Conservation (phyloP, 2,113 vertebrate species). For the Haemorhous mexicanus region DNA sequence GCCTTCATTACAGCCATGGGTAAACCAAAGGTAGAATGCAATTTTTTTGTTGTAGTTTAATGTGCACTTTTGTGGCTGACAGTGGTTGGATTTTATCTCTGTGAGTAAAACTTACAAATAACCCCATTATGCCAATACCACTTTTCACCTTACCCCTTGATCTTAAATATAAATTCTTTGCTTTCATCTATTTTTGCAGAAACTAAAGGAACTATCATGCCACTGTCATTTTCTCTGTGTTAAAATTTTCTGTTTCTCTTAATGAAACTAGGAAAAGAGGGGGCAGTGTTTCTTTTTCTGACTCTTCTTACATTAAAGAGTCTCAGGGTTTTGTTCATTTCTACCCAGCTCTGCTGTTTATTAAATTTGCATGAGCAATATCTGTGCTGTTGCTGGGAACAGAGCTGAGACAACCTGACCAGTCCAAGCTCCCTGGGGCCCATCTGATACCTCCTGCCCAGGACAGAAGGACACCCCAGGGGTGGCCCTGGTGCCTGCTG, state of each 20-base stretch:
- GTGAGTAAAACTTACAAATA: neutral
- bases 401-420: neutral
- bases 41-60: neutral
- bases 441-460: neutral
- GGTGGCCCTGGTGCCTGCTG: neutral
- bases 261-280: neutral
- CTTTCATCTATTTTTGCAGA: conserved; percentile 46
- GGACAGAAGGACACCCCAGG: neutral
- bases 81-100: neutral
- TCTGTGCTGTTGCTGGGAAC: neutral
- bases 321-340: neutral
- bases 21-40: neutral
- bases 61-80: neutral
- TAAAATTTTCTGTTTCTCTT: neutral
- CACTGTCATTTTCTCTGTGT: neutral
- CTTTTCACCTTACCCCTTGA: conserved; percentile 11
- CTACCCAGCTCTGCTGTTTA: neutral
- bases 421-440: neutral
- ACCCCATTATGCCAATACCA: conserved; percentile 23
- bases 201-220: neutral
- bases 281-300: neutral
- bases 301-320: neutral
- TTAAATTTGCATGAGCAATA: neutral
- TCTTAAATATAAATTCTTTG: neutral
- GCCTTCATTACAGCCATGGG: neutral